phyloP scores from a whole-genome alignment of 2,888 invertebrate genomes.

The Lepidocyrtoides sp. region DNA sequence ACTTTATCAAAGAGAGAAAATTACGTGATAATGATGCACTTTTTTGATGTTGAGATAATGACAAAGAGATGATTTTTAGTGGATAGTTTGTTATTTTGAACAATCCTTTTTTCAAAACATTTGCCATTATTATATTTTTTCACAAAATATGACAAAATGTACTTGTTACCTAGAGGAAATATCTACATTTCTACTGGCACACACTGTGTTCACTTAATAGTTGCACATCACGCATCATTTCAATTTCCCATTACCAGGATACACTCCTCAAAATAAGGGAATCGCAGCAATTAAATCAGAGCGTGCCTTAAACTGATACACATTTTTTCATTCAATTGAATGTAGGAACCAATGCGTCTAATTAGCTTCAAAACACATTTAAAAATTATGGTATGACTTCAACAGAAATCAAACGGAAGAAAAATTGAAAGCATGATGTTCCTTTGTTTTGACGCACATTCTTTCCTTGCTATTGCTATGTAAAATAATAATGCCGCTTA shows the following conservation, averaged over 20 bases:
- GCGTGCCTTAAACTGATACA: too few species aligned
- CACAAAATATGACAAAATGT: slow-evolving; percentile 7
- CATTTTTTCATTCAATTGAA: too few species aligned
- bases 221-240: slow-evolving; percentile 3
- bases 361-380: too few species aligned
- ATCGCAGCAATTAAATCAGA: too few species aligned
- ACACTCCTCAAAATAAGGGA: too few species aligned
- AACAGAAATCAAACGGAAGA: too few species aligned
- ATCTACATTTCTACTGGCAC: background rate
- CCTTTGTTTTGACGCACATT: too few species aligned
- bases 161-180: slow-evolving; percentile 5
- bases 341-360: too few species aligned
- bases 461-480: too few species aligned
- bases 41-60: slow-evolving; percentile 33
- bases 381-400: too few species aligned
- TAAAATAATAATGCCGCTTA: too few species aligned
- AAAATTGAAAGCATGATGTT: too few species aligned
- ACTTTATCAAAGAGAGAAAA: slow-evolving; percentile 31
- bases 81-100: background rate
- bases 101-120: background rate
- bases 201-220: background rate
- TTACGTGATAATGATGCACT: slow-evolving; percentile 43
- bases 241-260: background rate
- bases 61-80: slow-evolving; percentile 14
- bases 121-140: background rate